Base-by-base conservation (phyloP, 2,113 vertebrate species). In the Ammodytes marinus region DNA sequence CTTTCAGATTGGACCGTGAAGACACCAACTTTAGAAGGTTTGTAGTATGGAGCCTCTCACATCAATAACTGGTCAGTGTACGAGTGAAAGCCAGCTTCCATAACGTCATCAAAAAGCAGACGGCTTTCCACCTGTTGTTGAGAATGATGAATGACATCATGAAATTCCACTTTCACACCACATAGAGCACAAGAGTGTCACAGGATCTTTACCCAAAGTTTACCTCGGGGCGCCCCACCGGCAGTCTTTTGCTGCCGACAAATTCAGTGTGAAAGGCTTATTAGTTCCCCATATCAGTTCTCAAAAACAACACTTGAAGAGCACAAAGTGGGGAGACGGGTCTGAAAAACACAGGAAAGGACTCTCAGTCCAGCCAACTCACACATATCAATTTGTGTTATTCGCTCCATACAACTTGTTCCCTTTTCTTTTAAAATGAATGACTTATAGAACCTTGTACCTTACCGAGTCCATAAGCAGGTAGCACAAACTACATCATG, bases 401-500 rank as follows among this genome's bases (percentile, higher is more conserved):
- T 19, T 15, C 3, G 47, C 50, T 12, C 2, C 14, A 19, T 19
- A 65, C 42, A 27, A 27, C 27, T 27, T 27, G 27, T 27, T 27
- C 27, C 5, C 1, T 11, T 63, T 65, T 54, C 53, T 61, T 64
- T 39, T 45, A 65, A 9, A n/a, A 9, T 11, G 52, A 15, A 27
- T 27, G 27, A 27, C 27, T 27, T 27, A 27, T 27, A 27, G 27
- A 27, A 54, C 27, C 58, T n/a, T 68, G 37, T 47, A 53, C 10
- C 7, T 53, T 2, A 37, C 4, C 59, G 35, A 60, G 27, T 45
- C 12, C 37, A 42, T 42, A 3, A 54, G 10, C 50, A 71, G 65
- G 37, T 42, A 47, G 40, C 27, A 50, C 58, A 72, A 66, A 78
- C 42, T 12, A 14, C 37, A 58, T 63, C 35, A 65, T 47, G 27